Evolutionary conservation across 2,888 invertebrate species (phyloP).

Genomic region (Torymus tubicola): DNA sequence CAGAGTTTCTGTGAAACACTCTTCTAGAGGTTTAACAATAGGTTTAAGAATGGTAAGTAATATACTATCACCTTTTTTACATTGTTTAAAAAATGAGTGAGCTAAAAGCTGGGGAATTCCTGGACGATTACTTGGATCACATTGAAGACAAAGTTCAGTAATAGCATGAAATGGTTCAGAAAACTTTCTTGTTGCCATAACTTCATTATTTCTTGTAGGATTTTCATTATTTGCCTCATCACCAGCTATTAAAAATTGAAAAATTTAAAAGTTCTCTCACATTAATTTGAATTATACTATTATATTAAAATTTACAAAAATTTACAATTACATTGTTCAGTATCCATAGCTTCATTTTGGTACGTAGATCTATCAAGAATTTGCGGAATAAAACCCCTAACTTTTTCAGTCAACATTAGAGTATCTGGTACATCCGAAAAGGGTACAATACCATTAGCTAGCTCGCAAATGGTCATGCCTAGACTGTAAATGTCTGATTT

Average conservation of each 20-base stretch:
- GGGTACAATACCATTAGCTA: constrained; percentile 93
- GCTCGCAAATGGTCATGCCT: constrained; percentile 91
- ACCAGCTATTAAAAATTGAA: constrained; percentile 55
- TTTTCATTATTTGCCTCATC: constrained; percentile 59
- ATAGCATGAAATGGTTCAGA: constrained; percentile 88
- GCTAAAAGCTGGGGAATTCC: constrained; percentile 83
- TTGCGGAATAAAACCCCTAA: constrained; percentile 87
- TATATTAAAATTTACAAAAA: constrained; percentile 9
- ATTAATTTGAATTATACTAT: background rate
- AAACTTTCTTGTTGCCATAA: constrained; percentile 79
- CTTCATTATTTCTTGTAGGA: constrained; percentile 55
- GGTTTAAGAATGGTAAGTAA: constrained; percentile 83
- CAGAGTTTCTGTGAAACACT: constrained; percentile 78
- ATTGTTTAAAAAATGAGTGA: constrained; percentile 88
- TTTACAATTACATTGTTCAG: constrained; percentile 65
- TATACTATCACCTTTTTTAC: constrained; percentile 79
- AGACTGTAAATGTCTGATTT: constrained; percentile 95
- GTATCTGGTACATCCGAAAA: constrained; percentile 91
- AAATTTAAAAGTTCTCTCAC: background rate
- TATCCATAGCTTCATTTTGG: constrained; percentile 78
- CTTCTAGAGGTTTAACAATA: constrained; percentile 83
- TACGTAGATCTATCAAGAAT: constrained; percentile 86
- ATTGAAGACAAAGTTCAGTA: constrained; percentile 84
- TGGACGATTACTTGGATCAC: constrained; percentile 84
- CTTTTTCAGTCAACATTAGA: constrained; percentile 93